A percentile compares a stretch with the other conserved stretches of the same genome.
Evolutionary conservation across 1,140 invertebrate species (phyloP).

Genomic region (Habropoda laboriosa): DNA sequence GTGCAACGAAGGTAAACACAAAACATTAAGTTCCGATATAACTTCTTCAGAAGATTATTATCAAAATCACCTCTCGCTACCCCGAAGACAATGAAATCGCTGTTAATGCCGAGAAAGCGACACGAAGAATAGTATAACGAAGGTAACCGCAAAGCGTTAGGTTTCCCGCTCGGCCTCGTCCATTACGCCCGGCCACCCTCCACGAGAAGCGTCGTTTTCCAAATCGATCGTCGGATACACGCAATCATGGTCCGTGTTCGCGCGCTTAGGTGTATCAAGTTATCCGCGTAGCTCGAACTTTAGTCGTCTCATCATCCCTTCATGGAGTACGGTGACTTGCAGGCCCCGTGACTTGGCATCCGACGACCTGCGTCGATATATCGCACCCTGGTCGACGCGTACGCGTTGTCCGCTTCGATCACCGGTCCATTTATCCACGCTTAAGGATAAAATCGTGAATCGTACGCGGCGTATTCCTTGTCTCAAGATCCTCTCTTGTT

Average conservation of each 20-base stretch:
- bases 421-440: constrained; percentile 42
- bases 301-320: constrained; percentile 64
- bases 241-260: constrained; percentile 46
- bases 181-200: not conserved
- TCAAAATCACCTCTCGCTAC: no score
- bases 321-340: constrained; percentile 65
- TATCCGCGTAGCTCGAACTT: constrained; percentile 61
- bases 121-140: no score
- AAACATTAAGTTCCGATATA: no score
- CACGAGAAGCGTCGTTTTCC: constrained; percentile 28
- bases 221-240: constrained; percentile 53
- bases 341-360: constrained; percentile 55
- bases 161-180: not conserved
- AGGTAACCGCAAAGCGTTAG: not conserved
- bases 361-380: constrained; percentile 42
- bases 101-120: no score
- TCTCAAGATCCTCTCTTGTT: no score
- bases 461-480: not conserved
- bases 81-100: no score
- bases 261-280: constrained; percentile 64
- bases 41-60: no score
- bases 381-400: constrained; percentile 27
- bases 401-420: constrained; percentile 32
- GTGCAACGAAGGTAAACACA: no score
- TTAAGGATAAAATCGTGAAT: constrained; percentile 19